Conservation (phyloP, 2,113 vertebrate genomes). For the Alectura lathami region DNA sequence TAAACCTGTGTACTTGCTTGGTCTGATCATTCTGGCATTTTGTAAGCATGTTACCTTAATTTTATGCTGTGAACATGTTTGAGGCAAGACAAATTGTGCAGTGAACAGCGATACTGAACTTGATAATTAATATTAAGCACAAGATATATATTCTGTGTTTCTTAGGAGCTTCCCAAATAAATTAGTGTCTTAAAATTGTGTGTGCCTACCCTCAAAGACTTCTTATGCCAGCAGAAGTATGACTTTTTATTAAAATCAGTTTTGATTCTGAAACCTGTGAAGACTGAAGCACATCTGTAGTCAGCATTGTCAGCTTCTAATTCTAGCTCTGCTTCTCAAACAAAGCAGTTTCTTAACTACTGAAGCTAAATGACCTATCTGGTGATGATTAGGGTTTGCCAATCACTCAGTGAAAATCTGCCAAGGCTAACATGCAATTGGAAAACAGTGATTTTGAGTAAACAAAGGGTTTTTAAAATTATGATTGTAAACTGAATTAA, state of each 20-base stretch:
- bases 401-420: neutral
- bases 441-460: neutral
- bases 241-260: neutral
- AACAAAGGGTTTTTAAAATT: neutral
- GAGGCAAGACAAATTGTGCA: neutral
- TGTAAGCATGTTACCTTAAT: neutral
- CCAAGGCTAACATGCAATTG: neutral
- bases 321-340: neutral
- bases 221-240: neutral
- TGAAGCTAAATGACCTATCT: neutral
- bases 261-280: neutral
- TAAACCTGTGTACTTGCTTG: neutral
- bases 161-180: neutral
- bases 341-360: neutral
- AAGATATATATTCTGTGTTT: neutral
- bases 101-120: neutral
- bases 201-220: neutral
- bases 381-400: neutral
- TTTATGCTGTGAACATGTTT: neutral
- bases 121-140: neutral
- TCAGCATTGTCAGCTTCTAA: neutral
- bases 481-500: neutral
- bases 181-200: neutral
- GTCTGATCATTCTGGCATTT: neutral
- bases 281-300: neutral